Evolutionary conservation across 2,797 vertebrate species (phyloP).

Genomic region (Apodemus agrarius): DNA sequence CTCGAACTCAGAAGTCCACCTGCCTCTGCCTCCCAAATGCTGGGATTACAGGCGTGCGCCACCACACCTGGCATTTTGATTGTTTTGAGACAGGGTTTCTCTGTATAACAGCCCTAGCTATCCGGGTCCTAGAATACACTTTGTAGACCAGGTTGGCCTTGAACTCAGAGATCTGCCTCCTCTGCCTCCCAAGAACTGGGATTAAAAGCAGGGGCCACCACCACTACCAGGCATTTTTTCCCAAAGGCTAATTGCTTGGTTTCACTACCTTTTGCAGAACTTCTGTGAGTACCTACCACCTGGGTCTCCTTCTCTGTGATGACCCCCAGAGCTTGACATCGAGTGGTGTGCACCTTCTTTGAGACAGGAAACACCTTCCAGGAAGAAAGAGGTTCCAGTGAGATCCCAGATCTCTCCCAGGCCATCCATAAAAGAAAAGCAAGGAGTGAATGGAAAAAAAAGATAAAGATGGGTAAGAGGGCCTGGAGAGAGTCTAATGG

Average conservation of each 20-base stretch:
- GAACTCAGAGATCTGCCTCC: too few species aligned
- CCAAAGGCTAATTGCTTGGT: background rate
- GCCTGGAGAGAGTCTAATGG: background rate
- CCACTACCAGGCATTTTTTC: background rate
- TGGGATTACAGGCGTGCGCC: background rate
- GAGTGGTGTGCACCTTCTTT: slow-evolving; percentile 96
- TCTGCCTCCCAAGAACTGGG: background rate
- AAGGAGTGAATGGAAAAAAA: background rate
- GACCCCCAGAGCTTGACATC: slow-evolving; percentile 91
- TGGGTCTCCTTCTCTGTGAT: slow-evolving; percentile 91
- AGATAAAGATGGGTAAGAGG: background rate
- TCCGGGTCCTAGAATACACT: background rate
- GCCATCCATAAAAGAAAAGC: background rate
- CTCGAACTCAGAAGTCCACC: too few species aligned
- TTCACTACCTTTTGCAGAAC: background rate
- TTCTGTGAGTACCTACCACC: slow-evolving; percentile 75
- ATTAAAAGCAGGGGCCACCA: background rate
- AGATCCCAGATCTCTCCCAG: slow-evolving; percentile 26
- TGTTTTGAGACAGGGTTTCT: too few species aligned
- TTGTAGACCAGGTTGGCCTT: background rate
- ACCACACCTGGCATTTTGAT: too few species aligned
- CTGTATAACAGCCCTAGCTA: too few species aligned
- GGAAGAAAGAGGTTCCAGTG: slow-evolving; percentile 16
- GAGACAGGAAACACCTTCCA: slow-evolving; percentile 96
- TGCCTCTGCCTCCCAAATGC: background rate